Conservation (phyloP, 2,113 vertebrate genomes). For the Riparia riparia region DNA sequence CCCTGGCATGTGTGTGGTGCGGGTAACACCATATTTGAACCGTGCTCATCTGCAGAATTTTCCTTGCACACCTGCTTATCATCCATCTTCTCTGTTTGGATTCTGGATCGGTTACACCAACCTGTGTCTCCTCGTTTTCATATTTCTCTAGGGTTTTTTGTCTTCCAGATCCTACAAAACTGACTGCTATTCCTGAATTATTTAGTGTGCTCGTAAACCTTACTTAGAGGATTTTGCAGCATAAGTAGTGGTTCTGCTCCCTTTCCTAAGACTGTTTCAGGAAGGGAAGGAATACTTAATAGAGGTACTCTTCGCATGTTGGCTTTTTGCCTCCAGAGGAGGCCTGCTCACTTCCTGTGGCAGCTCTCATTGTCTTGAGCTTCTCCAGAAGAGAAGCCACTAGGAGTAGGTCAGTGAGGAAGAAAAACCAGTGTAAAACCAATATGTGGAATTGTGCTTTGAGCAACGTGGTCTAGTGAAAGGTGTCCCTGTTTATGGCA, state of each 20-base stretch:
- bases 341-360: background rate
- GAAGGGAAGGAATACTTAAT: background rate
- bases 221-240: background rate
- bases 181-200: background rate
- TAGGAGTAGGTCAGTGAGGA: background rate
- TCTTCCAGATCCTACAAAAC: background rate
- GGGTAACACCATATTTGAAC: rapidly evolving
- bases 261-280: background rate
- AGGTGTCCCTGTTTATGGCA: background rate
- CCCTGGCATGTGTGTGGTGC: background rate
- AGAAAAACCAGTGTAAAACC: background rate
- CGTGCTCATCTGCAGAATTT: background rate
- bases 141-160: background rate
- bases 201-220: background rate
- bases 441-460: rapidly evolving
- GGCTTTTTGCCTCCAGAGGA: background rate
- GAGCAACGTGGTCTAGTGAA: background rate
- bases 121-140: background rate
- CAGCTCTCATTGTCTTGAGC: background rate
- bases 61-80: background rate
- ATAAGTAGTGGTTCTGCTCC: background rate
- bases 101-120: background rate
- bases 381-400: background rate
- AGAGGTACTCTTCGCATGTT: background rate
- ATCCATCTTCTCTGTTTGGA: background rate